A percentile compares a stretch with the other conserved stretches of the same genome.
Conservation (phyloP, 2,888 invertebrate genomes). For the Drosophila formosana region DNA sequence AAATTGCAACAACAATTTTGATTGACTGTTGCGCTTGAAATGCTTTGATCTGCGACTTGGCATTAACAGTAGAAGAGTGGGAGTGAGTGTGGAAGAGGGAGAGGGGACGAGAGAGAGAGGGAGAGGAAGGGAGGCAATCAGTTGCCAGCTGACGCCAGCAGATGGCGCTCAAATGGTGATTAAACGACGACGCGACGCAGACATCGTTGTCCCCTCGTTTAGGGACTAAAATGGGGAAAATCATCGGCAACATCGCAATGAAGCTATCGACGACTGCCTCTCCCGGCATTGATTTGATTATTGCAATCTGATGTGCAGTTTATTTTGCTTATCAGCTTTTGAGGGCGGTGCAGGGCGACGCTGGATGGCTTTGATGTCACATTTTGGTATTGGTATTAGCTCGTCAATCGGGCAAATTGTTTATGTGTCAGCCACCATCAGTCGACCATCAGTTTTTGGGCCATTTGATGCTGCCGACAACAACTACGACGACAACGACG, state of each 20-base stretch:
- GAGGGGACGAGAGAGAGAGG: background rate
- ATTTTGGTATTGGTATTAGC: slow-evolving; percentile 44
- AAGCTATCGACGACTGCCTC: slow-evolving; percentile 39
- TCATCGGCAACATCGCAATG: slow-evolving; percentile 28
- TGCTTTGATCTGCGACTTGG: slow-evolving; percentile 69
- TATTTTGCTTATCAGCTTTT: slow-evolving; percentile 60
- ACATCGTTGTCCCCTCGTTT: background rate
- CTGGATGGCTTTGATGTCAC: slow-evolving; percentile 70
- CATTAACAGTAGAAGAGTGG: slow-evolving; percentile 10
- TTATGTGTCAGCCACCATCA: slow-evolving; percentile 54
- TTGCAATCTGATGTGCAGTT: slow-evolving; percentile 55
- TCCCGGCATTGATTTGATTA: slow-evolving; percentile 39
- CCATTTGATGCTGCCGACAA: slow-evolving; percentile 71
- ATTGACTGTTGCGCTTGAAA: slow-evolving; percentile 77
- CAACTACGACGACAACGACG: background rate
- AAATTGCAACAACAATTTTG: slow-evolving; percentile 60
- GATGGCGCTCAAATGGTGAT: slow-evolving; percentile 69
- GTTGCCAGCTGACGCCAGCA: slow-evolving; percentile 62
- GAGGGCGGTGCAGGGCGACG: background rate
- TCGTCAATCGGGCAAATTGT: slow-evolving; percentile 46
- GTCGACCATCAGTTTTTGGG: slow-evolving; percentile 47
- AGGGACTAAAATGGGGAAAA: background rate
- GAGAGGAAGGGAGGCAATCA: background rate
- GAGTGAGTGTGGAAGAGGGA: background rate
- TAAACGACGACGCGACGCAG: slow-evolving; percentile 17